Evolutionary conservation across 2,797 vertebrate genomes (phyloP), one percentile per base, ranked within the genome.

Genomic region (Silurus aristotelis): DNA sequence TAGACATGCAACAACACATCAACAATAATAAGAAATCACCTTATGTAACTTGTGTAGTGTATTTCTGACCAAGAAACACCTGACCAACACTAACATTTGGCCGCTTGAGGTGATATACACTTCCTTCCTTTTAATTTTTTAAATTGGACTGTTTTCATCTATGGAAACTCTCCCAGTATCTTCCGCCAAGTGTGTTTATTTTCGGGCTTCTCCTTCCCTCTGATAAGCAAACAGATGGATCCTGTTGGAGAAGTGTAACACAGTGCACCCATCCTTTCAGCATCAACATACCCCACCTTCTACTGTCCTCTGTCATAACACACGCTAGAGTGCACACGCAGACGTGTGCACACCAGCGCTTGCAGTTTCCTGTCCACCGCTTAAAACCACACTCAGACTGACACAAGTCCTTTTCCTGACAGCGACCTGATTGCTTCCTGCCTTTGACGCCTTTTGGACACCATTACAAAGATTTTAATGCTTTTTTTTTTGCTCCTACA

Each of bases 401-500:
- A 95, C 92, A 93, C 91, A 91, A 89, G 90, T 89, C 89, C 91
- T 88, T 94, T 95, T 95, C 94, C 94, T 94, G 93, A 92, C 91
- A 91, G 88, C 82, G 91, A 90, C 89, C 88, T 90, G 90, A 94
- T 94, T 93, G 91, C 94, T 95, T 95, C 94, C 93, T 92, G 90
- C 85, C 91, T 93, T 93, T 93, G 90, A 94, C 89, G 90, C 93
- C 92, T 95, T 93, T 88, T 91, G 91, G 90, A 84, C 82, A 87
- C 89, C 91, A 87, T 89, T 91, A 93, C 6, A 92, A 89, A 90
- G 89, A 71, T 90, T 83, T 52, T 52, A 10, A 52, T 52, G 83
- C 80, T 60, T 13, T 60, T 71, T 52, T 52, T 63, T 79, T 58
- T 67, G 52, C 20, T 92, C 93, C 90, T 92, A 94, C 91, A 93